These are phyloP conservation scores for Passer domesticus DNA, from an alignment of 2,113 vertebrate species.

Conservation along the genomic window DNA sequence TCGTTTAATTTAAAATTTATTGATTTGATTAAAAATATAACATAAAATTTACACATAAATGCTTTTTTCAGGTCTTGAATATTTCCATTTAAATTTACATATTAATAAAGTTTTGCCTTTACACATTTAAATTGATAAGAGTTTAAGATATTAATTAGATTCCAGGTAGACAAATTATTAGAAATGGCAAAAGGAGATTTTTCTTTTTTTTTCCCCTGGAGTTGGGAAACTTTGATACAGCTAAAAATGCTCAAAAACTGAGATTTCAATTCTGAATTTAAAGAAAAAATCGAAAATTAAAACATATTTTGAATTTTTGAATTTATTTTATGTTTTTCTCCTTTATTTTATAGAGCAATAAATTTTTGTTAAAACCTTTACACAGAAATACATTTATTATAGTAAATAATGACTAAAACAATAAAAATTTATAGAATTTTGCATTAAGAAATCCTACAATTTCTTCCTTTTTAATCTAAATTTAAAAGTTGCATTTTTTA, in stretches of 20 bases:
- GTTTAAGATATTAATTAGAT: neutral
- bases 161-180: no score
- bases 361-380: neutral
- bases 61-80: no score
- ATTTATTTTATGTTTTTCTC: neutral
- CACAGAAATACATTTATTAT: fast-evolving
- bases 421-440: neutral
- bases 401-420: neutral
- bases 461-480: neutral
- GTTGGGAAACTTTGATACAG: neutral
- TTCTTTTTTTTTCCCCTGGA: neutral
- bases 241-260: neutral
- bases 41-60: no score
- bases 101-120: neutral
- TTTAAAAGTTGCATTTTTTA: neutral
- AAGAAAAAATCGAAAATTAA: neutral
- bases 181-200: neutral
- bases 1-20: neutral
- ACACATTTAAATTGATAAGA: neutral
- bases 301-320: neutral
- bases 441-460: fast-evolving
- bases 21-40: no score
- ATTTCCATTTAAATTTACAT: neutral
- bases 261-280: neutral
- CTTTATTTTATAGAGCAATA: neutral